These are phyloP conservation scores for Garra rufa DNA, from an alignment of 2,113 vertebrate species.

Conservation along the genomic window DNA sequence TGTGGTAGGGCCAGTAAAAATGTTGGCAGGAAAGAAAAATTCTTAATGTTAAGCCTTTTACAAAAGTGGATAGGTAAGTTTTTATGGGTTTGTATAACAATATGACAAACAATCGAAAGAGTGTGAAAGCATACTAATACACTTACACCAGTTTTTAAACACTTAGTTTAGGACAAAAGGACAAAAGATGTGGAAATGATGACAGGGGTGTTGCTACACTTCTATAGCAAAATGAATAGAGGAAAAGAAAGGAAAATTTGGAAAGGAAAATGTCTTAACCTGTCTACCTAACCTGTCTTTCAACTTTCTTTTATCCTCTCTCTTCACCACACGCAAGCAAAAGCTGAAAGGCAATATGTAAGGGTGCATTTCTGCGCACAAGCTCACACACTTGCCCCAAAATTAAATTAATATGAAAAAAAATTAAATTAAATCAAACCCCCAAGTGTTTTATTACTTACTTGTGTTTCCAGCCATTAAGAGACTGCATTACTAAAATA, in stretches of 20 bases:
- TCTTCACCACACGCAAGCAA: constrained; percentile 18
- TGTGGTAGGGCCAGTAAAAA: background rate
- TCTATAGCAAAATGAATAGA: background rate
- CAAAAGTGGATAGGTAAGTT: background rate
- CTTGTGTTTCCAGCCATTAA: constrained; percentile 79
- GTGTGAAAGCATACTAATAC: background rate
- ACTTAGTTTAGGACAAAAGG: background rate
- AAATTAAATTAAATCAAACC: constrained; percentile 82
- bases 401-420: constrained; percentile 77
- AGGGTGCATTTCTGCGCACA: constrained; percentile 58
- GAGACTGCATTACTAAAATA: constrained; percentile 77
- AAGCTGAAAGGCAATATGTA: constrained; percentile 47
- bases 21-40: background rate
- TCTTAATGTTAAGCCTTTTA: background rate
- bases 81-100: background rate
- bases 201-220: background rate
- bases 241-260: background rate
- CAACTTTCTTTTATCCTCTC: constrained; percentile 49
- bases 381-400: constrained; percentile 72
- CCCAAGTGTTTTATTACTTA: constrained; percentile 81
- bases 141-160: background rate
- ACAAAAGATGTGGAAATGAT: background rate
- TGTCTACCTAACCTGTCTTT: constrained; percentile 10
- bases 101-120: background rate
- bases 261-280: background rate